These are phyloP conservation scores for Lipotes vexillifer DNA, from an alignment of 2,113 vertebrate species.

Conservation along the genomic window DNA sequence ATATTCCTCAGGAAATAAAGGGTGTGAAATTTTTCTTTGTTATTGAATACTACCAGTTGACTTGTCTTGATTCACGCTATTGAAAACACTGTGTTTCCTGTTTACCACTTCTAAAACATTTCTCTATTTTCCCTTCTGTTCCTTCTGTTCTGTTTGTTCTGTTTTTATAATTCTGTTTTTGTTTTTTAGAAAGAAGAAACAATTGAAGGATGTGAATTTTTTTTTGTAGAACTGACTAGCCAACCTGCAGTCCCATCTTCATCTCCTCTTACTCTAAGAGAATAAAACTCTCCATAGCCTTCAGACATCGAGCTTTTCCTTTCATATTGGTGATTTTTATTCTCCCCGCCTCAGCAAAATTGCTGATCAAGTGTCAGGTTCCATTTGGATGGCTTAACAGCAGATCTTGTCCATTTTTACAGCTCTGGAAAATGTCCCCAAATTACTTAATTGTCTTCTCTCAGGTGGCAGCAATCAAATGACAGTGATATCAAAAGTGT, in stretches of 20 bases:
- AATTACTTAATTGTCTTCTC: slow-evolving; percentile 70
- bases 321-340: not conserved
- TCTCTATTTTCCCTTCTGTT: not conserved
- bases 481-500: slow-evolving; percentile 38
- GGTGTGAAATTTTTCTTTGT: not conserved
- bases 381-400: slow-evolving; percentile 11
- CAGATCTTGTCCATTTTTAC: slow-evolving; percentile 52
- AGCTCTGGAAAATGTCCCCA: slow-evolving; percentile 41
- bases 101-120: not conserved
- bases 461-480: slow-evolving; percentile 53
- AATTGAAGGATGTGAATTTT: not conserved
- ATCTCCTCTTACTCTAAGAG: slow-evolving; percentile 6
- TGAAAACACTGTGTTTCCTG: not conserved
- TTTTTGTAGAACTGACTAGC: not conserved
- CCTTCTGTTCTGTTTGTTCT: not conserved
- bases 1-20: not conserved
- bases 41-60: not conserved
- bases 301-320: not conserved
- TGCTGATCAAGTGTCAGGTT: slow-evolving; percentile 46
- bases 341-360: not conserved
- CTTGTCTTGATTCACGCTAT: not conserved
- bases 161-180: not conserved
- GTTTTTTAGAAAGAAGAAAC: not conserved
- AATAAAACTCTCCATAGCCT: not conserved
- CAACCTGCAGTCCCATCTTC: not conserved